Conservation (phyloP, 2,797 vertebrate genomes). For the Eidolon dupreanum region DNA sequence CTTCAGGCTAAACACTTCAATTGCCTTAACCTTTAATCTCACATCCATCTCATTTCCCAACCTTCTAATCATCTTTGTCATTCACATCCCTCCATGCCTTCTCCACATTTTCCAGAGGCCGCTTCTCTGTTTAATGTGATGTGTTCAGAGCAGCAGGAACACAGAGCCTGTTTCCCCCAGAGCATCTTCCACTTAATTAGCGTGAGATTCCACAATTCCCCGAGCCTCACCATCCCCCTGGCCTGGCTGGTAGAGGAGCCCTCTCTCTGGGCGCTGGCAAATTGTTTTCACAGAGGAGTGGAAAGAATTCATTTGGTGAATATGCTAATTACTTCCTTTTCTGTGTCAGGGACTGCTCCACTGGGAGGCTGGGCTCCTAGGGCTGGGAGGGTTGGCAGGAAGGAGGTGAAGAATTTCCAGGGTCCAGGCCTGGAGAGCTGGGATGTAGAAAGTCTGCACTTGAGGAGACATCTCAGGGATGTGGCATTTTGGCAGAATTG, state of each 20-base stretch:
- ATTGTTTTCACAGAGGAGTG: conserved; percentile 38
- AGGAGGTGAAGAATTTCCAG: background rate
- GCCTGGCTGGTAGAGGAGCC: background rate
- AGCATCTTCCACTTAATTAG: background rate
- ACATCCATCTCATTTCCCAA: background rate
- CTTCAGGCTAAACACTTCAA: background rate
- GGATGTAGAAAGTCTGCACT: background rate
- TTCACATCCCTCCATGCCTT: background rate
- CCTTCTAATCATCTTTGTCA: background rate
- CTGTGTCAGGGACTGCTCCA: background rate
- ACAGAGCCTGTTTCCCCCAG: background rate
- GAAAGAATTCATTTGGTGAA: background rate
- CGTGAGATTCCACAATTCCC: background rate
- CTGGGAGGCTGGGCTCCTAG: background rate
- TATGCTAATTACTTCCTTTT: conserved; percentile 34
- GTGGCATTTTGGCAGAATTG: background rate
- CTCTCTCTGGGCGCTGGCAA: background rate
- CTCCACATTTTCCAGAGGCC: background rate
- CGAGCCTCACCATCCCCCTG: background rate
- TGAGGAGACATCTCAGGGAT: background rate
- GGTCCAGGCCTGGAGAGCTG: background rate
- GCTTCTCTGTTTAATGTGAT: background rate
- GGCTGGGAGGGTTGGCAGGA: background rate
- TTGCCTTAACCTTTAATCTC: background rate
- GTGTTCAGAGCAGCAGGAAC: background rate